Conservation (phyloP, 2,113 vertebrate species). For the Ictalurus furcatus region DNA sequence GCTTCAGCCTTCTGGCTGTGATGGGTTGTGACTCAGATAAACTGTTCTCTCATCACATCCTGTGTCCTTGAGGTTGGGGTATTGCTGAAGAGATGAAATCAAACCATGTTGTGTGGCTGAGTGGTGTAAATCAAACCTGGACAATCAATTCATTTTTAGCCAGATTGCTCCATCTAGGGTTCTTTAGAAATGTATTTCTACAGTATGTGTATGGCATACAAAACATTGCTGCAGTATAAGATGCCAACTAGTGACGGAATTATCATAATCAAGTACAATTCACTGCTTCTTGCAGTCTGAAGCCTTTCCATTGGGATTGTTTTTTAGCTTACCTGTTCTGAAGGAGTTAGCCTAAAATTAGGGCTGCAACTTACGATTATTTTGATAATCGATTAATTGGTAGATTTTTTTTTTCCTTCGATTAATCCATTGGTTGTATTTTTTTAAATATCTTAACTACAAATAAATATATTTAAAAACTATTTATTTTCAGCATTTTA, state of each 20-base stretch:
- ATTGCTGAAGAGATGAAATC: constrained; percentile 23
- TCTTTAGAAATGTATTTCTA: background rate
- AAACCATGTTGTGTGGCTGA: background rate
- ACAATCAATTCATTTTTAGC: background rate
- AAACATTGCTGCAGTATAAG: background rate
- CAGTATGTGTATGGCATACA: background rate
- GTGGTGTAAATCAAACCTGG: constrained; percentile 12
- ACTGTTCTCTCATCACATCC: constrained; percentile 17
- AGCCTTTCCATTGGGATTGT: background rate
- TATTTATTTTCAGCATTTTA: background rate
- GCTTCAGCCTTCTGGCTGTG: constrained; percentile 22
- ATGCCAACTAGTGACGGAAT: background rate
- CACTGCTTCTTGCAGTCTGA: background rate
- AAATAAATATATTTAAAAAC: background rate
- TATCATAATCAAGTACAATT: background rate
- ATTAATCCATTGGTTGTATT: background rate
- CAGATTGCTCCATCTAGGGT: background rate
- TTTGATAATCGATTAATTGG: background rate
- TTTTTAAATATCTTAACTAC: background rate
- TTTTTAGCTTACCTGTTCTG: background rate
- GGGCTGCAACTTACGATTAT: background rate
- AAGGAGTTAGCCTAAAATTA: background rate
- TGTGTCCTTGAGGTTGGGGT: constrained; percentile 40
- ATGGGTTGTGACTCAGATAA: constrained; percentile 21
- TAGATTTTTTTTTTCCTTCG: too few relatives aligned